These are phyloP conservation scores for Planiliza haematocheilus DNA, from an alignment of 2,113 vertebrate species.

Conservation along the genomic window DNA sequence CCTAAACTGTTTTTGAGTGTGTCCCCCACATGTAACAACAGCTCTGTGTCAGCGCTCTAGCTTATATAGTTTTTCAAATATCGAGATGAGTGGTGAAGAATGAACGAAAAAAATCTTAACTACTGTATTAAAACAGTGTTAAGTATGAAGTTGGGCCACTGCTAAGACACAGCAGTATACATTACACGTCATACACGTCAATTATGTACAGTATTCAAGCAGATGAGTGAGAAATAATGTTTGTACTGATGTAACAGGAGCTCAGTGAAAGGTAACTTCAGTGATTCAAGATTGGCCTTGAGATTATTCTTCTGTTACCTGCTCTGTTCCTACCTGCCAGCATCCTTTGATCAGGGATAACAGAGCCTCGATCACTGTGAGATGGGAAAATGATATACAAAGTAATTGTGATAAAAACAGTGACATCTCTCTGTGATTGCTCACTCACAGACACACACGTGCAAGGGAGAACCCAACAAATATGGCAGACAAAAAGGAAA, in stretches of 20 bases:
- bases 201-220: too few species aligned
- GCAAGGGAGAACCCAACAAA: neutral
- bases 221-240: neutral
- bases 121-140: too few species aligned
- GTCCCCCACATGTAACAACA: too few species aligned
- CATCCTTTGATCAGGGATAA: neutral
- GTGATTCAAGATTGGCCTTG: neutral
- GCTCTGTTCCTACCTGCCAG: neutral
- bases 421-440: neutral
- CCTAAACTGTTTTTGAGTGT: too few species aligned
- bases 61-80: too few species aligned
- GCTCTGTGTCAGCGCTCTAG: too few species aligned
- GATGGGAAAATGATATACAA: neutral
- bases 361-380: neutral
- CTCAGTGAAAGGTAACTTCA: neutral
- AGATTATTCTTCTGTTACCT: conserved; percentile 15
- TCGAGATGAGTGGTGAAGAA: too few species aligned
- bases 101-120: too few species aligned
- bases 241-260: neutral
- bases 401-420: conserved; percentile 8
- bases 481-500: too few species aligned
- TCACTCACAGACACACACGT: neutral
- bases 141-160: too few species aligned
- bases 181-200: too few species aligned
- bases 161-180: too few species aligned